phyloP scores from a whole-genome alignment of 2,113 vertebrate genomes.

The Egretta garzetta region DNA sequence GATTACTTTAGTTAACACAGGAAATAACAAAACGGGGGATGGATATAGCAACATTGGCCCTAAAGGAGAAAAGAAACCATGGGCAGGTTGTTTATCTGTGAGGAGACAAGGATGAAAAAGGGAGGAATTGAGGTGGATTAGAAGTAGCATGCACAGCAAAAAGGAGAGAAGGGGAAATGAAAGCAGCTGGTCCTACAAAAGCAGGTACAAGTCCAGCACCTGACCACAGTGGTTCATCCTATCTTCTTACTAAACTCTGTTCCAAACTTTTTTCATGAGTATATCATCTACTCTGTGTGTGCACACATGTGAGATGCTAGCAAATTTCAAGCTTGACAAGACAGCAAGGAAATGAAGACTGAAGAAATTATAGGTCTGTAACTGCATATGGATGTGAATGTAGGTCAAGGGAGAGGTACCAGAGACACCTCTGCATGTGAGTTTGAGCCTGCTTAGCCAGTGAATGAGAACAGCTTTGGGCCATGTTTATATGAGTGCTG shows the following conservation, averaged over 20 bases:
- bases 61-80: background rate
- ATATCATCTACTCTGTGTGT: rapidly evolving
- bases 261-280: background rate
- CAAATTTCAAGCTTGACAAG: background rate
- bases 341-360: background rate
- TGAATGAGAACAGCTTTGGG: background rate
- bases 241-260: background rate
- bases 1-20: background rate
- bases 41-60: background rate
- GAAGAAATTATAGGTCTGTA: background rate
- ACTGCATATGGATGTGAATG: background rate
- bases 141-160: background rate
- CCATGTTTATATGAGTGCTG: background rate
- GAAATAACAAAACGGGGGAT: background rate
- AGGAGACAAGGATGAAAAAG: background rate
- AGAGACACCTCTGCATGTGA: background rate
- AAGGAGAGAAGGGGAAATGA: background rate
- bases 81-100: rapidly evolving
- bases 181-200: background rate
- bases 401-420: background rate
- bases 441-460: background rate
- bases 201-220: rapidly evolving
- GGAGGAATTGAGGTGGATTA: background rate
- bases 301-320: rapidly evolving
- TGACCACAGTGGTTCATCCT: background rate